phyloP scores from a whole-genome alignment of 2,113 vertebrate genomes.

The Coryphaenoides rupestris region DNA sequence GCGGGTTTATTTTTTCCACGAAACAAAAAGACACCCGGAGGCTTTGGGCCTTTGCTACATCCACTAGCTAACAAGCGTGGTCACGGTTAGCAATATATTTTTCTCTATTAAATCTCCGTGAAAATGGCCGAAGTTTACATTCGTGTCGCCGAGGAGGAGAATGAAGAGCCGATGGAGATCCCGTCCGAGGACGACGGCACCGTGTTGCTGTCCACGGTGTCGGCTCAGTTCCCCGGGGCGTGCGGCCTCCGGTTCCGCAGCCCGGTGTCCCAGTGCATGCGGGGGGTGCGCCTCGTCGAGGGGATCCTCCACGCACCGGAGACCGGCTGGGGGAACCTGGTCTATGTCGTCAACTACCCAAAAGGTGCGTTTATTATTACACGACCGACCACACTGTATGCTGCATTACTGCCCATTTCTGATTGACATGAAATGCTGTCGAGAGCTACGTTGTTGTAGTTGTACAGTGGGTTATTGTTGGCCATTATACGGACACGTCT shows the following conservation, averaged over 20 bases:
- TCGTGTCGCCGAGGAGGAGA: constrained; percentile 96
- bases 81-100: constrained; percentile 2
- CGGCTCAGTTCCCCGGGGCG: constrained; percentile 94
- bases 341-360: constrained; percentile 95
- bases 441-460: too few species aligned
- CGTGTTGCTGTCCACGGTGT: constrained; percentile 91
- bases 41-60: background rate
- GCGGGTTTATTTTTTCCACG: too few species aligned
- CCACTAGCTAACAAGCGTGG: constrained; percentile 15
- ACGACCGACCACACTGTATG: background rate
- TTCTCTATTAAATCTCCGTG: background rate
- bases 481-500: too few species aligned
- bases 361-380: constrained; percentile 81
- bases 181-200: constrained; percentile 96
- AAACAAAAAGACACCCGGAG: background rate
- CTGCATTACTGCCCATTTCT: too few species aligned
- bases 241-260: constrained; percentile 95
- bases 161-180: constrained; percentile 97
- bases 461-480: too few species aligned
- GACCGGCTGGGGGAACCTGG: constrained; percentile 91
- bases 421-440: too few species aligned
- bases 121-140: constrained; percentile 88
- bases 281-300: constrained; percentile 92
- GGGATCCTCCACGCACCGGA: constrained; percentile 92
- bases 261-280: constrained; percentile 95